Evolutionary conservation across 2,797 vertebrate species (phyloP).

Genomic region (Argentina silus): DNA sequence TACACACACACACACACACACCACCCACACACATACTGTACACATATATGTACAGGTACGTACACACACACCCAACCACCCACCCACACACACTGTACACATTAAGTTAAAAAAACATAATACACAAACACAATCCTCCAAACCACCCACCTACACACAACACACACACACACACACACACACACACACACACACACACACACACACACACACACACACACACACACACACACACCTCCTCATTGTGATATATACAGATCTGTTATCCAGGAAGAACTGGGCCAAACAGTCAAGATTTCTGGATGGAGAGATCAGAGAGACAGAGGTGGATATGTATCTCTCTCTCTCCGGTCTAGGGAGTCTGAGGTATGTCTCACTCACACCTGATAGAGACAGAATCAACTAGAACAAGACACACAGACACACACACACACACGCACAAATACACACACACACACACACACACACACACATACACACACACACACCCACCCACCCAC

Average conservation of each 20-base stretch:
- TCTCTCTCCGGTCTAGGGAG: conserved; percentile 36
- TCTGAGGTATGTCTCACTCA: conserved; percentile 31
- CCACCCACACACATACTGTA: no score
- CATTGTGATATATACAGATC: neutral
- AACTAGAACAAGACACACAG: neutral
- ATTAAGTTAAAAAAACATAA: no score
- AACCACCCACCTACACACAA: neutral
- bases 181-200: no score
- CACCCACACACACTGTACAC: conserved; percentile 3
- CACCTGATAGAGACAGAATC: conserved; percentile 30
- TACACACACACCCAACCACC: neutral
- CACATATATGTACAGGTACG: no score
- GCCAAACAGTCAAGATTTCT: neutral
- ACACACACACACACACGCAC: conserved; percentile 1
- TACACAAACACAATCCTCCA: neutral
- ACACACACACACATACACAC: neutral
- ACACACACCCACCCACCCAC: neutral
- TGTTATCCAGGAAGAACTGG: neutral
- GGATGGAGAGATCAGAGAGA: neutral
- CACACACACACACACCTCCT: neutral
- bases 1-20: no score
- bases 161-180: neutral
- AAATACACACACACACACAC: neutral
- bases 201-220: conserved; percentile 1
- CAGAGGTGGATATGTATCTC: neutral